A percentile compares a stretch with the other conserved stretches of the same genome.
These are phyloP conservation scores for Tragelaphus strepsiceros DNA, from an alignment of 2,113 vertebrate species.

Conservation along the genomic window DNA sequence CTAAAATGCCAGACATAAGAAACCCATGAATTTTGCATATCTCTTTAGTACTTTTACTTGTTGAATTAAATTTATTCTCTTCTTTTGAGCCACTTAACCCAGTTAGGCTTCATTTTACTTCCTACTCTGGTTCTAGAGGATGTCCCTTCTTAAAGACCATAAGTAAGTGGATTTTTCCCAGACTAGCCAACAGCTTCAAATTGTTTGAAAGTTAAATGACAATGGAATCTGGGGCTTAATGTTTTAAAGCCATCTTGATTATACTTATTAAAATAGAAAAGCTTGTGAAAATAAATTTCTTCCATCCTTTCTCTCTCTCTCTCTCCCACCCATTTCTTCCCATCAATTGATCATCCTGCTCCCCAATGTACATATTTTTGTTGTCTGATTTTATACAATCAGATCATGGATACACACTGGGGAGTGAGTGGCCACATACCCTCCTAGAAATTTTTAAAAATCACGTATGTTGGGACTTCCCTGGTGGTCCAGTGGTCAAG, in stretches of 20 bases:
- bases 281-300: background rate
- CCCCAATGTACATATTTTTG: background rate
- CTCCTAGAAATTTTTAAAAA: background rate
- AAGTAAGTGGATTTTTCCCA: background rate
- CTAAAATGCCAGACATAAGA: conserved; percentile 41
- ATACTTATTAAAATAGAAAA: conserved; percentile 15
- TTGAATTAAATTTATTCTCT: conserved; percentile 38
- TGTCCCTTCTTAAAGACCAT: background rate
- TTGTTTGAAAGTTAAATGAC: background rate
- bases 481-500: background rate
- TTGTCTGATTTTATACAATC: background rate
- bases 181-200: background rate
- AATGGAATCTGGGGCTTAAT: background rate
- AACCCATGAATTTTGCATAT: conserved; percentile 52
- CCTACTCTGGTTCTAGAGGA: background rate
- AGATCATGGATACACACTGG: background rate
- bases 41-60: conserved; percentile 34
- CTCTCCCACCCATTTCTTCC: fast-evolving
- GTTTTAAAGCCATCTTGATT: background rate
- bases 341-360: background rate
- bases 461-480: background rate
- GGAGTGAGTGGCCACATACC: background rate
- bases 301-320: background rate
- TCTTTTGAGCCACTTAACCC: conserved; percentile 47
- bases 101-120: conserved; percentile 46